phyloP scores from a whole-genome alignment of 2,888 invertebrate species.

The Mechanitis mazaeus region DNA sequence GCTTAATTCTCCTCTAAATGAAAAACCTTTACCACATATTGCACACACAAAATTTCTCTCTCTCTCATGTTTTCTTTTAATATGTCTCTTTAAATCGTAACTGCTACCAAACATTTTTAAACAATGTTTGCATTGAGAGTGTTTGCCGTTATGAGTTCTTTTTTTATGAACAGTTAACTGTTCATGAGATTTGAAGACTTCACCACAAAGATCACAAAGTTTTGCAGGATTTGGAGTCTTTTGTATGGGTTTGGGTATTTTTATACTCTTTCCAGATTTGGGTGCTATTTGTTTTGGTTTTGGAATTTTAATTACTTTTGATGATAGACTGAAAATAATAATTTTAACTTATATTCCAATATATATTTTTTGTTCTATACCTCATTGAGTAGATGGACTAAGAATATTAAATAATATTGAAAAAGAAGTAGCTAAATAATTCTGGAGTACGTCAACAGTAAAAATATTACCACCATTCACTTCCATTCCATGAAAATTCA shows the following conservation, averaged over 20 bases:
- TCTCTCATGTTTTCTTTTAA: conserved; percentile 52
- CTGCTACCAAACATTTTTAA: conserved; percentile 46
- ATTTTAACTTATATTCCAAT: no score
- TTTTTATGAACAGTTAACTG: conserved; percentile 49
- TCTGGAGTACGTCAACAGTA: no score
- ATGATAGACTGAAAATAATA: conserved; percentile 44
- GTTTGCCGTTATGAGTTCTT: conserved; percentile 45
- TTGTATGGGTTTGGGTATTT: conserved; percentile 33
- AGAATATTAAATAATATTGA: no score
- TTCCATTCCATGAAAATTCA: conserved; percentile 59
- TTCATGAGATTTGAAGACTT: conserved; percentile 47
- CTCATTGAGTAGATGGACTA: no score
- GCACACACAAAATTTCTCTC: conserved; percentile 54
- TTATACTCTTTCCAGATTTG: conserved; percentile 28
- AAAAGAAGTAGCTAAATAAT: no score
- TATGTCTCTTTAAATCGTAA: conserved; percentile 54
- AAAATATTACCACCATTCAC: conserved; percentile 62
- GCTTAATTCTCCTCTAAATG: conserved; percentile 52
- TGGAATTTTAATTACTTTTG: conserved; percentile 31
- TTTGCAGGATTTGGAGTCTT: conserved; percentile 38
- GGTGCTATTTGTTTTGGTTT: conserved; percentile 32
- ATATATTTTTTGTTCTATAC: no score
- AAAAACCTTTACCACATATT: conserved; percentile 54
- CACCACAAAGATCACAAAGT: conserved; percentile 62
- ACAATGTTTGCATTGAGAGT: conserved; percentile 55